These are phyloP conservation scores for Xylota sylvarum DNA, from an alignment of 2,888 invertebrate species.

Conservation along the genomic window DNA sequence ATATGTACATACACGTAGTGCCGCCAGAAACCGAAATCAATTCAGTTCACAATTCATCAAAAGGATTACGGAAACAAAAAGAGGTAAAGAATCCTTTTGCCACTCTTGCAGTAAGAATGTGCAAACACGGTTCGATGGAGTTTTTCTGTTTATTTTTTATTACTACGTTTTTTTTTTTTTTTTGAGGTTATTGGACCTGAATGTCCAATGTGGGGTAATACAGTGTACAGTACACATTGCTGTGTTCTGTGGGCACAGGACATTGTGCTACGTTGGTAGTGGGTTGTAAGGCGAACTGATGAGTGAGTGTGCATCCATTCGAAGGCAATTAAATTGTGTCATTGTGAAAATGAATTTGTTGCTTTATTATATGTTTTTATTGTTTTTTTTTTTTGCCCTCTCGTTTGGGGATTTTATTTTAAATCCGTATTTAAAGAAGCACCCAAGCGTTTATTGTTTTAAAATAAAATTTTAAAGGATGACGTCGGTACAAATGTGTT, in stretches of 20 bases:
- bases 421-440: conserved; percentile 40
- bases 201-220: conserved; percentile 35
- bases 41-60: conserved; percentile 44
- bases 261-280: background rate
- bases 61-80: conserved; percentile 38
- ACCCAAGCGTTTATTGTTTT: conserved; percentile 28
- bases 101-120: conserved; percentile 21
- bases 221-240: conserved; percentile 12
- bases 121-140: conserved; percentile 16
- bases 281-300: conserved; percentile 4
- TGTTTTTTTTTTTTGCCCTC: conserved; percentile 11
- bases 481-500: background rate
- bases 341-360: conserved; percentile 60
- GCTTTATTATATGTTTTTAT: conserved; percentile 48
- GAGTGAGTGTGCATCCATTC: conserved; percentile 48
- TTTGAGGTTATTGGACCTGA: conserved; percentile 44
- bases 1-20: background rate
- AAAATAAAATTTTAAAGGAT: background rate
- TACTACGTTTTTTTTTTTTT: background rate
- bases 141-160: conserved; percentile 17
- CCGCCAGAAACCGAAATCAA: conserved; percentile 27
- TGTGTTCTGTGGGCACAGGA: background rate
- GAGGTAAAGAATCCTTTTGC: conserved; percentile 27
- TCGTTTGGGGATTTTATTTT: conserved; percentile 20
- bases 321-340: conserved; percentile 73